Evolutionary conservation across 2,113 vertebrate genomes (phyloP).

Genomic region (Dromas ardeola): DNA sequence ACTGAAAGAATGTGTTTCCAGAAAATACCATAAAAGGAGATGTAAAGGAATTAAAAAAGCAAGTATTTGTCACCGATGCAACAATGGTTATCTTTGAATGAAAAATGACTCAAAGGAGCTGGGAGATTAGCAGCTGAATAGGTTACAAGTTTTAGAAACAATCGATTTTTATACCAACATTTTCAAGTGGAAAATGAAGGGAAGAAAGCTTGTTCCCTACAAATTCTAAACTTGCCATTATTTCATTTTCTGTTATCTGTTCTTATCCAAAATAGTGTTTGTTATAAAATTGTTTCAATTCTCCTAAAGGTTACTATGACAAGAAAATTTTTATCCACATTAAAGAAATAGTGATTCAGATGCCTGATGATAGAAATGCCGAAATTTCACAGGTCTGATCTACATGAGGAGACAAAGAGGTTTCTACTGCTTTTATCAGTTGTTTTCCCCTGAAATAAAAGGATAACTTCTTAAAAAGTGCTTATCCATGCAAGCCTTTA

Average conservation of each 20-base stretch:
- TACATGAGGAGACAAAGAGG: background rate
- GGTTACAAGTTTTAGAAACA: conserved; percentile 43
- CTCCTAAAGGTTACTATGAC: background rate
- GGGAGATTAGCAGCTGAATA: conserved; percentile 55
- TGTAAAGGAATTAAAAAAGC: background rate
- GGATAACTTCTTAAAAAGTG: background rate
- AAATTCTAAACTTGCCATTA: background rate
- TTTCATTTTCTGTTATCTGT: background rate
- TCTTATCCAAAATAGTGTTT: background rate
- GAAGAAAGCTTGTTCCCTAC: background rate
- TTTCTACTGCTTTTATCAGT: background rate
- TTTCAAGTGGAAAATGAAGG: conserved; percentile 38
- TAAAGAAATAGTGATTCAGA: background rate
- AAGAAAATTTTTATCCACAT: background rate
- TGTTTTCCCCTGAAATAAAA: background rate
- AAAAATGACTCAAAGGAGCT: conserved; percentile 38
- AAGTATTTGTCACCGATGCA: conserved; percentile 48
- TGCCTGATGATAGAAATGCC: background rate
- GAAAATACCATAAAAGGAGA: conserved; percentile 38
- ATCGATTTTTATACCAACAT: conserved; percentile 7
- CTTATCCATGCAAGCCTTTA: background rate
- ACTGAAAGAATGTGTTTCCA: conserved; percentile 45
- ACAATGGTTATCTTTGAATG: conserved; percentile 41
- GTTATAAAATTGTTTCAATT: background rate
- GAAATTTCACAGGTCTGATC: background rate